phyloP scores from a whole-genome alignment of 2,113 vertebrate species.

The Tachysurus vachellii region DNA sequence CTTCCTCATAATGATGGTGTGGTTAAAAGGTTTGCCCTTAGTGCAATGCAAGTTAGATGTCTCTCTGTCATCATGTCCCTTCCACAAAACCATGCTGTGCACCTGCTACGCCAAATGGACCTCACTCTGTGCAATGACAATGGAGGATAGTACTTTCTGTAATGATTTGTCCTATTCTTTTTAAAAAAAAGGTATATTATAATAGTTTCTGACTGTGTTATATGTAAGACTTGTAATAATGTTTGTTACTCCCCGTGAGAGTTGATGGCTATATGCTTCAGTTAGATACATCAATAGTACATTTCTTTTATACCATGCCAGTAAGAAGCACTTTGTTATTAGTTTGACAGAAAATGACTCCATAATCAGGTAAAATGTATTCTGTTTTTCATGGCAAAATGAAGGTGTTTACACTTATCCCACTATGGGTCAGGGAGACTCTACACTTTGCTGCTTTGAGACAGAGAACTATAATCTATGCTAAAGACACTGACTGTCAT shows the following conservation, averaged over 20 bases:
- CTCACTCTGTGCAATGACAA: conserved; percentile 35
- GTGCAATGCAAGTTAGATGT: conserved; percentile 43
- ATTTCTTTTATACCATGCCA: conserved; percentile 50
- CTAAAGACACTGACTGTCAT: conserved; percentile 74
- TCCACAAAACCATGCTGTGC: conserved; percentile 32
- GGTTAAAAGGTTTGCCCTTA: conserved; percentile 46
- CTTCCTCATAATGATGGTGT: conserved; percentile 49
- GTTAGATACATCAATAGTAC: conserved; percentile 61
- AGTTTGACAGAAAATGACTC: conserved; percentile 62
- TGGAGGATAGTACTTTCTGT: background rate
- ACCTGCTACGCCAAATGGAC: conserved; percentile 43
- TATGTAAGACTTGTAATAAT: conserved; percentile 29
- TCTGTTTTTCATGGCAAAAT: conserved; percentile 68
- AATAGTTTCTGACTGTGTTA: background rate
- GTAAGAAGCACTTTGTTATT: conserved; percentile 51
- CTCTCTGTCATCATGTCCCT: conserved; percentile 38
- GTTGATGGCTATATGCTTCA: conserved; percentile 42
- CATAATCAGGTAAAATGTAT: conserved; percentile 61
- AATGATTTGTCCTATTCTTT: background rate
- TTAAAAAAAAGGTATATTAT: background rate
- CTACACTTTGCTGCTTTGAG: conserved; percentile 72
- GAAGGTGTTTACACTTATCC: conserved; percentile 67
- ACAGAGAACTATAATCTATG: conserved; percentile 73
- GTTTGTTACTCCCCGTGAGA: conserved; percentile 19
- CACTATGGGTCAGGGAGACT: conserved; percentile 64